These are phyloP conservation scores for Drosophila kohkoa DNA, from an alignment of 1,140 invertebrate species.

Conservation along the genomic window DNA sequence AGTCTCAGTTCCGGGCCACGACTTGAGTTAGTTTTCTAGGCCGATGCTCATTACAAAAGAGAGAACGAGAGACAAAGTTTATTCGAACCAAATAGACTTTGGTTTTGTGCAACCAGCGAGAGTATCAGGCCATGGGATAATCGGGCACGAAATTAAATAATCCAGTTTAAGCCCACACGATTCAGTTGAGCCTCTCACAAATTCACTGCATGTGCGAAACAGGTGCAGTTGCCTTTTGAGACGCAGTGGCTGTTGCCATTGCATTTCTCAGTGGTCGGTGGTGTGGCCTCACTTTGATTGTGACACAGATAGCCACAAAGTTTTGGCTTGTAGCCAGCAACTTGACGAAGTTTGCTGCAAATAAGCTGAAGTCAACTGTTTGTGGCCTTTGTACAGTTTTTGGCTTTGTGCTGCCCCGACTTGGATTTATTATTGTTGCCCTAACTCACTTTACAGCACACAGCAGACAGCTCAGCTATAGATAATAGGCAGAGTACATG, in stretches of 20 bases:
- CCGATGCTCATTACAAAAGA: conserved; percentile 51
- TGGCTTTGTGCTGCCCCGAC: conserved; percentile 46
- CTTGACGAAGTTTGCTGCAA: conserved; percentile 74
- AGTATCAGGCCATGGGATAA: conserved; percentile 37
- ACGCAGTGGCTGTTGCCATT: neutral
- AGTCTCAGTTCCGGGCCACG: conserved; percentile 63
- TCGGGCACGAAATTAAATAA: conserved; percentile 68
- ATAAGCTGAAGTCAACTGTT: conserved; percentile 56
- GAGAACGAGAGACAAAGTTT: neutral
- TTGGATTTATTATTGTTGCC: conserved; percentile 67
- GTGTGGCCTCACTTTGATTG: conserved; percentile 45
- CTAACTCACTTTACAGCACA: conserved; percentile 26
- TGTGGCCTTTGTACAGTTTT: conserved; percentile 47
- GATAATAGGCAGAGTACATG: conserved; percentile 4
- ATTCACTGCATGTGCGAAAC: conserved; percentile 26
- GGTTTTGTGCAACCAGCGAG: conserved; percentile 6
- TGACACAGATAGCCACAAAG: conserved; percentile 68
- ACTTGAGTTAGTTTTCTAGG: conserved; percentile 59
- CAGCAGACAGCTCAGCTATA: no score
- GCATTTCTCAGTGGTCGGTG: neutral
- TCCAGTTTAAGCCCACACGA: neutral
- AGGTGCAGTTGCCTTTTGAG: conserved; percentile 6
- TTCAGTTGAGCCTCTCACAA: conserved; percentile 28
- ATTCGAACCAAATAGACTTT: neutral
- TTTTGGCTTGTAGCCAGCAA: conserved; percentile 70